Evolutionary conservation across 2,888 invertebrate genomes (phyloP), one percentile per base, ranked within the genome.

Genomic region (Xylophagus ater): DNA sequence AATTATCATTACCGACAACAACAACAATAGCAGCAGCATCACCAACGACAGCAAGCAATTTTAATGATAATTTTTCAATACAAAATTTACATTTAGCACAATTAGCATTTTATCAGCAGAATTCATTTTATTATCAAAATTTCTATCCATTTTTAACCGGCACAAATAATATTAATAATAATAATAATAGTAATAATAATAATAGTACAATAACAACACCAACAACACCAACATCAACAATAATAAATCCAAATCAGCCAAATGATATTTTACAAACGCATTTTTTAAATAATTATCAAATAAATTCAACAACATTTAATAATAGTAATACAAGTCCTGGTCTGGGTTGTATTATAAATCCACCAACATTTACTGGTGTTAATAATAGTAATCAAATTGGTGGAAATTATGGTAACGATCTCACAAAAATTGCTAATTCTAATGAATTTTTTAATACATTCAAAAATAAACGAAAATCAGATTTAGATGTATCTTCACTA

Each of bases 71-170:
- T 19, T 34, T 51, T 2, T 52, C 51, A 8, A 44, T 54, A 43
- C 52, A 51, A 42, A 54, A 52, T 41, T 35, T 52, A 2, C 53
- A 50, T 33, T 35, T 53, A 23, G 51, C 51, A 1, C 42, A 52
- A 25, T 42, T 53, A n/a, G 46, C 48, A 2, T 36, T 52, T 4
- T 53, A 51, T 36, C 52, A 53, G 20, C 50, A 51, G 25, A 51
- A 53, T 42, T 51, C 51, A 2, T 48, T 49, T 32, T 48, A 47
- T 30, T 50, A 49, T 44, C 49, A 50, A 38, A 42, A 47, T 39
- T 41, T 46, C 17, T 53, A 52, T 46, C 51, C 51, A 15, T 46
- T 49, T 12, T 26, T 51, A 9, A 41, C 40, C 29, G 41, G 34
- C 5, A 34, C 24, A 6, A n/a, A n/a, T n/a, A n/a, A n/a, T n/a